These are phyloP conservation scores for Drosophila anomelani DNA, from an alignment of 2,888 invertebrate species.

Conservation along the genomic window DNA sequence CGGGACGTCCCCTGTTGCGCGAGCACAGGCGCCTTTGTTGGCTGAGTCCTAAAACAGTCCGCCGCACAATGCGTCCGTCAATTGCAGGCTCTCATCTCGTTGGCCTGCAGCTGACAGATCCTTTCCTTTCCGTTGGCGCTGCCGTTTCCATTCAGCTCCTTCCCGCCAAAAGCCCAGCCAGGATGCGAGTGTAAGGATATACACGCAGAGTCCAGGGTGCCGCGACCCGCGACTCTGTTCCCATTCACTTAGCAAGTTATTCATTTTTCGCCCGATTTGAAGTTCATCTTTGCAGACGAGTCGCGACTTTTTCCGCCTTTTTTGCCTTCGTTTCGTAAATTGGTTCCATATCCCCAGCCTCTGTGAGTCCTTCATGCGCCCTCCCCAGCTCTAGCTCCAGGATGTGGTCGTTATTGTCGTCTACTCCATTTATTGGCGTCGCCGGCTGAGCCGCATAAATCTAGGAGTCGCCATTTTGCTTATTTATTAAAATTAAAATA, in stretches of 20 bases:
- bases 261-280: constrained; percentile 72
- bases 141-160: constrained; percentile 4
- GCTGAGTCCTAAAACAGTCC: constrained; percentile 73
- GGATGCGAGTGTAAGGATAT: constrained; percentile 15
- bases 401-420: constrained; percentile 58
- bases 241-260: constrained; percentile 58
- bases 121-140: constrained; percentile 26
- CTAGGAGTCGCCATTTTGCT: constrained; percentile 76
- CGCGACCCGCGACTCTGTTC: constrained; percentile 24
- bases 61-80: constrained; percentile 83
- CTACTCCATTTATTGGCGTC: constrained; percentile 65
- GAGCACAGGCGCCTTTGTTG: constrained; percentile 59
- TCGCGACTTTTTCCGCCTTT: constrained; percentile 25
- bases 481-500: constrained; percentile 82
- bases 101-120: constrained; percentile 82
- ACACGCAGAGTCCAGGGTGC: constrained; percentile 41
- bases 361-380: background rate
- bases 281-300: constrained; percentile 62
- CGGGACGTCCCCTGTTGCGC: constrained; percentile 67
- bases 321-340: constrained; percentile 53
- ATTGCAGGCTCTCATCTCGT: constrained; percentile 78
- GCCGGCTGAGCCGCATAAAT: constrained; percentile 66
- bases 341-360: constrained; percentile 56
- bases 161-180: constrained; percentile 24
- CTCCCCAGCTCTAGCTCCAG: background rate